These are phyloP conservation scores for Grus americana DNA, from an alignment of 2,113 vertebrate genomes.

Conservation along the genomic window DNA sequence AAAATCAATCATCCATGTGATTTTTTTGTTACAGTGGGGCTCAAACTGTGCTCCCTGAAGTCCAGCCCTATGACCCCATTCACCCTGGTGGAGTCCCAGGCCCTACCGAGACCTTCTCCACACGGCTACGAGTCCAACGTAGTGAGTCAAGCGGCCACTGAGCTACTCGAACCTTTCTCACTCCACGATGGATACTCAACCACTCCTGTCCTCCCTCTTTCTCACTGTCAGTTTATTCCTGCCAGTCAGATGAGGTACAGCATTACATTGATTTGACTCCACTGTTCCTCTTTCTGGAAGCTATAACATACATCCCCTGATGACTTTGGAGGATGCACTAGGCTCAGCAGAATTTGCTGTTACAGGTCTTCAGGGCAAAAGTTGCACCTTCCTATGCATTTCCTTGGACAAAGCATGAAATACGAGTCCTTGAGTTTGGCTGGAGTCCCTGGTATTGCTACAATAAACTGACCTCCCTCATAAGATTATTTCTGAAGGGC, in stretches of 20 bases:
- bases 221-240: neutral
- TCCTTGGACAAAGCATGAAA: neutral
- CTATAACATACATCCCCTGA: neutral
- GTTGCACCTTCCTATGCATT: neutral
- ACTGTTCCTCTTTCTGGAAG: neutral
- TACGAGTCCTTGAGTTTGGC: neutral
- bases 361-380: neutral
- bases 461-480: neutral
- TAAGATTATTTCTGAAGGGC: neutral
- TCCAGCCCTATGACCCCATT: neutral
- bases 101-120: neutral
- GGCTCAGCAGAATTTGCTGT: neutral
- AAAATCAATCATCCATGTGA: neutral
- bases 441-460: neutral
- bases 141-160: neutral
- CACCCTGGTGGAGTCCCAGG: neutral
- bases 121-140: fast-evolving
- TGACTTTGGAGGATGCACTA: neutral
- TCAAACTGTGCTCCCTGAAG: neutral
- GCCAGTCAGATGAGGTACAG: neutral
- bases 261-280: neutral
- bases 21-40: neutral
- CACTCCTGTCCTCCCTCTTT: neutral
- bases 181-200: fast-evolving
- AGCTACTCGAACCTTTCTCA: neutral